Evolutionary conservation across 2,113 vertebrate genomes (phyloP).

Genomic region (Hiodon alosoides): DNA sequence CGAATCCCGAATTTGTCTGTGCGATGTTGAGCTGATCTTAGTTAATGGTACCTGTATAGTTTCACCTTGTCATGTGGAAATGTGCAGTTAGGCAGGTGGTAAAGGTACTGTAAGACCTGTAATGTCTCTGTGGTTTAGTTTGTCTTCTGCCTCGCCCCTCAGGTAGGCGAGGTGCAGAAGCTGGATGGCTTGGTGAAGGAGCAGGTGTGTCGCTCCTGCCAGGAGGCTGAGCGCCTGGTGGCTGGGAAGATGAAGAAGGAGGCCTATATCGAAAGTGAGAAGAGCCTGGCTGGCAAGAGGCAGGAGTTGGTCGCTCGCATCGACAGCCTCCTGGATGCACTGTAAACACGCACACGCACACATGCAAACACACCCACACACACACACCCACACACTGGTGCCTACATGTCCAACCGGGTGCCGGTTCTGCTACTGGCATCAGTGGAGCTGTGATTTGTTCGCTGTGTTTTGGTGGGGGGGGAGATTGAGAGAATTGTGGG

Average conservation of each 20-base stretch:
- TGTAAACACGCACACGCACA: slow-evolving; percentile 58
- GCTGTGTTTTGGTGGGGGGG: neutral
- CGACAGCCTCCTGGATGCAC: slow-evolving; percentile 86
- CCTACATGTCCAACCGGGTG: neutral
- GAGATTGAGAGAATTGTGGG: neutral
- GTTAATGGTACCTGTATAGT: neutral
- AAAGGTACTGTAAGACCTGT: too few relatives aligned
- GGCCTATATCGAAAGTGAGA: slow-evolving; percentile 86
- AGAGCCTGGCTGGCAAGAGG: slow-evolving; percentile 75
- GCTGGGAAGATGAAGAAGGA: slow-evolving; percentile 96
- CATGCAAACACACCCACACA: slow-evolving; percentile 2
- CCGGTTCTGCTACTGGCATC: neutral
- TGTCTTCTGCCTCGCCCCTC: too few relatives aligned
- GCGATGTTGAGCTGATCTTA: neutral
- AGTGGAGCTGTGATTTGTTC: neutral
- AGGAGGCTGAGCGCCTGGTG: slow-evolving; percentile 89
- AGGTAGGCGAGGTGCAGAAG: slow-evolving; percentile 90
- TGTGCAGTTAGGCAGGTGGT: too few relatives aligned
- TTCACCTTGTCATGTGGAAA: too few relatives aligned
- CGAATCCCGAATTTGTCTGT: neutral
- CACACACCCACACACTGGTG: slow-evolving; percentile 1
- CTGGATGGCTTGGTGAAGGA: slow-evolving; percentile 90
- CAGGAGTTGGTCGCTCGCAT: slow-evolving; percentile 89
- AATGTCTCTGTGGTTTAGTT: too few relatives aligned
- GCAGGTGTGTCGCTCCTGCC: slow-evolving; percentile 80